Evolutionary conservation across 92 coral and sea anemone species (phyloP).

Genomic region (Porites cylindrica): DNA sequence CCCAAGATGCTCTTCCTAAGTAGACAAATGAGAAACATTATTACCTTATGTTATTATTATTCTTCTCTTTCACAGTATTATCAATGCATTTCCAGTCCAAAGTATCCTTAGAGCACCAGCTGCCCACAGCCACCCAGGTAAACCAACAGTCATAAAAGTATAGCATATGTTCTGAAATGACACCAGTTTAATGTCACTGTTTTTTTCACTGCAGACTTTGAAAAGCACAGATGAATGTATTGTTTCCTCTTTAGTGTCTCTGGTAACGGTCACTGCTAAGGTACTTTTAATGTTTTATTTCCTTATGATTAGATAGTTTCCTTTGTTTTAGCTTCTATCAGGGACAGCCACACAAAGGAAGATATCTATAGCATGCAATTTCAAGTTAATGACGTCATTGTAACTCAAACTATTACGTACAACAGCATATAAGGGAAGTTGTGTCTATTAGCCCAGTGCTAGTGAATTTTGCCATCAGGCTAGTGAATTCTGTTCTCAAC

Average conservation of each 20-base stretch:
- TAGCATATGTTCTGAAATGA: not conserved
- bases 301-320: not conserved
- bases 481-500: too few species aligned
- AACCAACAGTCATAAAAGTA: not conserved
- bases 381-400: too few species aligned
- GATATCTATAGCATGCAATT: too few species aligned
- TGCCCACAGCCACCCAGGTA: conserved; percentile 96
- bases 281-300: conserved; percentile 47
- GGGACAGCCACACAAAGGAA: not conserved
- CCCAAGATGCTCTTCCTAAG: too few species aligned
- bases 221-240: conserved; percentile 96
- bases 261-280: conserved; percentile 87
- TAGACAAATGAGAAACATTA: too few species aligned
- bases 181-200: not conserved
- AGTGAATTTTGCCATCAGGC: too few species aligned
- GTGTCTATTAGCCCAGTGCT: too few species aligned
- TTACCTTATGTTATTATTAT: not conserved
- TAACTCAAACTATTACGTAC: too few species aligned
- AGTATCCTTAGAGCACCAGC: conserved; percentile 90
- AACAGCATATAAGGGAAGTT: too few species aligned
- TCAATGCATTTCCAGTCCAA: conserved; percentile 91
- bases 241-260: conserved; percentile 86
- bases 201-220: conserved; percentile 71
- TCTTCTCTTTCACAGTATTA: conserved; percentile 27
- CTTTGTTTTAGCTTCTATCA: not conserved